phyloP scores from a whole-genome alignment of 2,888 invertebrate species.

The Megaustenia siamemsis region DNA sequence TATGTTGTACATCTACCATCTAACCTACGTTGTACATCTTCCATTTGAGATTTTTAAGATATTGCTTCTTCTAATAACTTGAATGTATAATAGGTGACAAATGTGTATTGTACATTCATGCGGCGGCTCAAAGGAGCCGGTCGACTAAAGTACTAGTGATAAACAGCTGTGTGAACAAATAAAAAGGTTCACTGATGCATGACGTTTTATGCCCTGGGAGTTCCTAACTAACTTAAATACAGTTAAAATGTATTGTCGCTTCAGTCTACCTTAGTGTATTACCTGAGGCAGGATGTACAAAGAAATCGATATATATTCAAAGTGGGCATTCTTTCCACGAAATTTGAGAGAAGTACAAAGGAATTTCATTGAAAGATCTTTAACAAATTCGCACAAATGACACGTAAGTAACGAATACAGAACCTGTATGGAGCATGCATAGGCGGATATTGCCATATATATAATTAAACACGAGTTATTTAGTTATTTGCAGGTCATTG shows the following conservation, averaged over 20 bases:
- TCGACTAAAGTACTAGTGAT: not conserved
- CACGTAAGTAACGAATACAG: not conserved
- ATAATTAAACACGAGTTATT: too few relatives aligned
- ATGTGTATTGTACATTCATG: not conserved
- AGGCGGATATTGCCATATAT: too few relatives aligned
- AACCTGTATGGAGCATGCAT: not conserved
- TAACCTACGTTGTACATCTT: not conserved
- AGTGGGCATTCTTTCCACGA: not conserved
- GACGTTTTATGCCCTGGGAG: not conserved
- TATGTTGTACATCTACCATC: too few relatives aligned
- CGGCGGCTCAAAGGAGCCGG: not conserved
- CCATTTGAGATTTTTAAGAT: too few relatives aligned
- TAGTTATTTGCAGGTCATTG: too few relatives aligned
- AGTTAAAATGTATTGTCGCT: not conserved
- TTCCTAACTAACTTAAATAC: not conserved
- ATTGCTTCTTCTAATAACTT: too few relatives aligned
- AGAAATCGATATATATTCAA: not conserved
- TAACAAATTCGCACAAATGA: not conserved
- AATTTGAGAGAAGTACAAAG: not conserved
- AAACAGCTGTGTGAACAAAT: too few relatives aligned
- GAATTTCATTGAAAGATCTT: not conserved
- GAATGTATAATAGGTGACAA: not conserved
- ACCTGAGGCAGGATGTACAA: not conserved
- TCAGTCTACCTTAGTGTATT: not conserved
- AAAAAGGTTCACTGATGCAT: not conserved